Conservation (phyloP, 2,797 vertebrate species). For the Lophotriccus pileatus region DNA sequence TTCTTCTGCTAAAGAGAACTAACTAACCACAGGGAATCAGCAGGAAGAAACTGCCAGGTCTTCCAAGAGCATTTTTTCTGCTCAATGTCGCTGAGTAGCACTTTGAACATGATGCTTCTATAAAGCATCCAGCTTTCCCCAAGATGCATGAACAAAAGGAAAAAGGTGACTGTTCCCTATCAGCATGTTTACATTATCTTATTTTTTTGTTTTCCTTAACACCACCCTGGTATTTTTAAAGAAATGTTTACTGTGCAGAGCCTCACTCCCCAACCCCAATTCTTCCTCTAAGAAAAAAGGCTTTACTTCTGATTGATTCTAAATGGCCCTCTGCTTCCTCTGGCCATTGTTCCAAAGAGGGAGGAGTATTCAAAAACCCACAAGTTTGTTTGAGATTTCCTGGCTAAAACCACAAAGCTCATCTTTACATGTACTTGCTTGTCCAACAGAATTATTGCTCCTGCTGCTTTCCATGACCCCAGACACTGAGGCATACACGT, state of each 20-base stretch:
- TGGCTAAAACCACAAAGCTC: constrained; percentile 44
- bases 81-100: background rate
- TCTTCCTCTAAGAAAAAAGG: constrained; percentile 50
- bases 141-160: background rate
- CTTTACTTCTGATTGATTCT: constrained; percentile 25
- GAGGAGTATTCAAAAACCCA: constrained; percentile 33
- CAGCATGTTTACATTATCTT: background rate
- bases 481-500: background rate
- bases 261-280: background rate
- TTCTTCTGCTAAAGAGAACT: background rate
- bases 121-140: background rate
- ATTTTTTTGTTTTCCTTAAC: background rate
- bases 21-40: background rate
- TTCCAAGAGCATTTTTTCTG: background rate
- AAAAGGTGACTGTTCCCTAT: background rate
- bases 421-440: background rate
- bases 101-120: background rate
- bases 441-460: constrained; percentile 7
- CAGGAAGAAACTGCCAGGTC: background rate
- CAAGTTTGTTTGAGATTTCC: constrained; percentile 34
- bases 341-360: constrained; percentile 46
- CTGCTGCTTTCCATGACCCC: background rate
- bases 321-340: constrained; percentile 52
- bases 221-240: background rate
- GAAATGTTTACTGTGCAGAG: background rate